Base-by-base conservation (phyloP, 2,888 invertebrate species). In the Melanotus villosus region DNA sequence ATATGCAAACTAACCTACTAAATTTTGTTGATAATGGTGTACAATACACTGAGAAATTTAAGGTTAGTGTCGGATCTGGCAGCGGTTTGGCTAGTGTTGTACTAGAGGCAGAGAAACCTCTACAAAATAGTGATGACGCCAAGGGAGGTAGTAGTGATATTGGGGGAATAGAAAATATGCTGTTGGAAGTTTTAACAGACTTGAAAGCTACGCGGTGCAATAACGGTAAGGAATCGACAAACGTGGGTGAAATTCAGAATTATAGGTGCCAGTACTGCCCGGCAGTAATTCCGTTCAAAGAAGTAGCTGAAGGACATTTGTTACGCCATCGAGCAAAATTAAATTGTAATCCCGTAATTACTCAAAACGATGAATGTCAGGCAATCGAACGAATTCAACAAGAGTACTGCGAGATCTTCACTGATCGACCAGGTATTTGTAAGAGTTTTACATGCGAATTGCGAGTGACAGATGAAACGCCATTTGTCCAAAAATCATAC, bases 401-500 rank as follows among this genome's bases (percentile, higher is more conserved):
- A 12, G 1, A 12, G 9, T 7, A 43, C 43, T n/a, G 12, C 14
- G 43, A 12, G 16, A 16, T 43, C 1, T 43, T 43, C 14, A 12
- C 43, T 12, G 12, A 43, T 5, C 2, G 43, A 16, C 43, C 43
- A 12, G 19, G 43, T 6, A 16, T 10, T 7, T 18, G 43, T n/a
- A 43, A 4, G 19, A n/a, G 6, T 10, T 43, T 19, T 19, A 16
- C 9, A n/a, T 43, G 43, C 14, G 7, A 43, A n/a, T 12, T 43
- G 14, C 5, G 43, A 43, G 16, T 43, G 6, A 2, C 18, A 6
- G 43, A 43, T 2, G 16, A 16, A 2, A 43, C n/a, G 9, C 58
- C 47, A 19, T 47, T 45, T 7, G 12, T 19, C 5, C 18, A 47
- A 19, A 60, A n/a, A 19, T 47, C 60, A 18, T 45, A 43, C n/a